These are phyloP conservation scores for Ormyrus nitidulus DNA, from an alignment of 2,888 invertebrate species.

Conservation along the genomic window DNA sequence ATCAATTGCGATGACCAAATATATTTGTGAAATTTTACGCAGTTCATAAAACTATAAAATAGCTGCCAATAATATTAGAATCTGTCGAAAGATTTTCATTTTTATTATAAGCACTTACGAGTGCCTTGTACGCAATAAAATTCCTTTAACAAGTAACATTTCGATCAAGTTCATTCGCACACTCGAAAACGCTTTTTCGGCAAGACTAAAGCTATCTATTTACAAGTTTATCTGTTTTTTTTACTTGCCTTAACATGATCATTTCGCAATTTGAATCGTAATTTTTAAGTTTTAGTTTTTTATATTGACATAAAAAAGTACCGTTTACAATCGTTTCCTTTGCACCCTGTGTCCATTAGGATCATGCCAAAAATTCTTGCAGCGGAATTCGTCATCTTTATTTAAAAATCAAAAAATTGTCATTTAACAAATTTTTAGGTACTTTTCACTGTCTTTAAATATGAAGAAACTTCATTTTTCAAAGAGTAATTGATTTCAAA, in stretches of 20 bases:
- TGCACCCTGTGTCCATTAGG: constrained; percentile 43
- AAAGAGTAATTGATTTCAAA: too few relatives aligned
- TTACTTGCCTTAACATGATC: constrained; percentile 59
- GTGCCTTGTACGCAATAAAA: constrained; percentile 48
- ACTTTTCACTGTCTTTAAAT: too few relatives aligned
- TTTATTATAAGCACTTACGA: constrained; percentile 29
- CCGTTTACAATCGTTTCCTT: constrained; percentile 17
- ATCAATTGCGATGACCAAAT: constrained; percentile 57
- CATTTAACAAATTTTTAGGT: background rate
- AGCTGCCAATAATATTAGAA: constrained; percentile 66
- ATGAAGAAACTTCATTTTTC: too few relatives aligned
- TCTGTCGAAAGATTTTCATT: constrained; percentile 30
- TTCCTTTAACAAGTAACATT: constrained; percentile 54
- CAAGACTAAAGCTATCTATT: constrained; percentile 63
- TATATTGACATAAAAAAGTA: constrained; percentile 28
- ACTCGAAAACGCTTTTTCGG: constrained; percentile 60
- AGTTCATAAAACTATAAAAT: constrained; percentile 66
- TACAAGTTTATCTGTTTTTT: constrained; percentile 57
- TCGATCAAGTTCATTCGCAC: constrained; percentile 56
- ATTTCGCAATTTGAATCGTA: constrained; percentile 54
- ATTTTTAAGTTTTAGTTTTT: constrained; percentile 25
- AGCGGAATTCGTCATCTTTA: constrained; percentile 46
- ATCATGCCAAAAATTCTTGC: constrained; percentile 35
- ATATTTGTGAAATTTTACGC: constrained; percentile 35
- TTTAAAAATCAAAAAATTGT: constrained; percentile 6